These are phyloP conservation scores for Heliconius eleuchia DNA, from an alignment of 1,140 invertebrate genomes.

Conservation along the genomic window DNA sequence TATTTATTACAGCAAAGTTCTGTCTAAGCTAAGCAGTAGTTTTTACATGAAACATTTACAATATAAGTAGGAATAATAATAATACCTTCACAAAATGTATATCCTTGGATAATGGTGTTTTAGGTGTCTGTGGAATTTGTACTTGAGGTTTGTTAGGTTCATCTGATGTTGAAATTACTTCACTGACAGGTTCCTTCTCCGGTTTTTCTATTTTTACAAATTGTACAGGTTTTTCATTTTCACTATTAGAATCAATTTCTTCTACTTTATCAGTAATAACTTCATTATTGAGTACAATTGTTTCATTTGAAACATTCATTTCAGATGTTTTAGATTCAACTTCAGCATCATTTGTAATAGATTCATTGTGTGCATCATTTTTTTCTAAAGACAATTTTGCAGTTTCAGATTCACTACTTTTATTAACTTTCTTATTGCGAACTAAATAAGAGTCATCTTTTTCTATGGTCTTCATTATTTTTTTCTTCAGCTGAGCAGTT, in stretches of 20 bases:
- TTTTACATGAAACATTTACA: too few relatives aligned
- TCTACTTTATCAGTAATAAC: conserved; percentile 8
- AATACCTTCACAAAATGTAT: conserved; percentile 49
- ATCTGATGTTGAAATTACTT: not conserved
- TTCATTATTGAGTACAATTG: conserved; percentile 13
- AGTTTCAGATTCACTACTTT: not conserved
- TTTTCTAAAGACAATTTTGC: not conserved
- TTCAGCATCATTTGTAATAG: not conserved
- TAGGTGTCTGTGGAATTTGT: conserved; percentile 24
- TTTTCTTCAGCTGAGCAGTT: conserved; percentile 21
- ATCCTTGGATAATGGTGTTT: conserved; percentile 24
- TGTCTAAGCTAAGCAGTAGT: too few relatives aligned
- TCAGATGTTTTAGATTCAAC: not conserved
- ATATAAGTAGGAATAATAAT: not conserved
- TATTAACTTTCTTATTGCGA: not conserved
- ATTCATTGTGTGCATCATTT: not conserved
- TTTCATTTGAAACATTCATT: not conserved
- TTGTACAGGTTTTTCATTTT: not conserved
- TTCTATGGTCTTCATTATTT: conserved; percentile 24
- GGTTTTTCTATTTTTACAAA: conserved; percentile 5
- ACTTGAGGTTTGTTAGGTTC: conserved; percentile 15
- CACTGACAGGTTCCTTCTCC: not conserved
- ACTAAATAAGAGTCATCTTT: not conserved
- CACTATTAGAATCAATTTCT: not conserved
- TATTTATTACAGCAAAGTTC: too few relatives aligned